Evolutionary conservation across 2,113 vertebrate genomes (phyloP).

Genomic region (Struthio camelus): DNA sequence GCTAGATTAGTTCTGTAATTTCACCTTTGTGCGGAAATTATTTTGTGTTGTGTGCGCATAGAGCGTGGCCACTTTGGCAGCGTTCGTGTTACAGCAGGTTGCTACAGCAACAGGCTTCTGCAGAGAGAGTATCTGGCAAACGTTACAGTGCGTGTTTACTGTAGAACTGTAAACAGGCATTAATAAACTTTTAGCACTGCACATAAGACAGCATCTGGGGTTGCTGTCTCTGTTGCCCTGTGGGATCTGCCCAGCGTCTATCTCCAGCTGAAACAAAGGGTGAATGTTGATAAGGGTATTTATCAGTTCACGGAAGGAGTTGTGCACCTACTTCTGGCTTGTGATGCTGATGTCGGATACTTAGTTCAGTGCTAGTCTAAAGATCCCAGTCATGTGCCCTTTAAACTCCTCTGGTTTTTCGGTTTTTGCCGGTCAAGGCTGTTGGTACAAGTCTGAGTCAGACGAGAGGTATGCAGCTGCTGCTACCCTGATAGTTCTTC

Average conservation of each 20-base stretch:
- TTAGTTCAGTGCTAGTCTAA: background rate
- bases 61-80: background rate
- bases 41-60: background rate
- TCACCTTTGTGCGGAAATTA: background rate
- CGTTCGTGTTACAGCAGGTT: conserved; percentile 15
- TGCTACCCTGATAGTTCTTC: background rate
- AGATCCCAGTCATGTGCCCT: background rate
- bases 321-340: background rate
- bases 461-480: background rate
- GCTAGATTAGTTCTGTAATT: background rate
- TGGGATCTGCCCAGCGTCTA: background rate
- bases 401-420: background rate
- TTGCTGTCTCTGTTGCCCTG: background rate
- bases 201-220: background rate
- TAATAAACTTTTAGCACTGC: conserved; percentile 7
- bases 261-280: background rate
- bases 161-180: conserved; percentile 12
- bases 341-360: background rate
- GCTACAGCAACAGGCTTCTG: conserved; percentile 25
- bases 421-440: background rate
- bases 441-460: too few relatives aligned
- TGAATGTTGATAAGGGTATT: background rate
- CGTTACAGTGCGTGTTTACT: background rate
- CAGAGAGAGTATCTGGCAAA: background rate
- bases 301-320: background rate